phyloP scores from a whole-genome alignment of 2,888 invertebrate species.

The Melieria omissa region DNA sequence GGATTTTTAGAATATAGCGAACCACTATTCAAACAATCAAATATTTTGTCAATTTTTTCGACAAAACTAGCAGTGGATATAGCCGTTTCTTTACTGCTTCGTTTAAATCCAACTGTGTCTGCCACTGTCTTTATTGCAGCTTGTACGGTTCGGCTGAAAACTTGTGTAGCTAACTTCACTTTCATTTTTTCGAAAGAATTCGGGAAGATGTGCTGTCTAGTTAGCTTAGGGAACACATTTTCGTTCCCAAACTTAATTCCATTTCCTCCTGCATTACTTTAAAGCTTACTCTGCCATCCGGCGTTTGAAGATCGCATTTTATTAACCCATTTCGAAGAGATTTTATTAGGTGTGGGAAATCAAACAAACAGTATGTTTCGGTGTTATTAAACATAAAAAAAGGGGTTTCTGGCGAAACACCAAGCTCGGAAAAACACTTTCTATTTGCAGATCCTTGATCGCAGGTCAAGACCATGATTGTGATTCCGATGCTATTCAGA shows the following conservation, averaged over 20 bases:
- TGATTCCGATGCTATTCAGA: conserved; percentile 20
- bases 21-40: conserved; percentile 29
- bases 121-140: conserved; percentile 33
- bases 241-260: conserved; percentile 15
- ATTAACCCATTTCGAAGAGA: conserved; percentile 31
- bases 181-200: conserved; percentile 36
- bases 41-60: conserved; percentile 18
- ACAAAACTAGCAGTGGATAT: conserved; percentile 23
- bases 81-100: conserved; percentile 6
- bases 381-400: conserved; percentile 11
- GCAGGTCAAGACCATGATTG: conserved; percentile 25
- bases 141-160: conserved; percentile 31
- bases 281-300: conserved; percentile 25
- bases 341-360: conserved; percentile 35
- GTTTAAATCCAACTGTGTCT: conserved; percentile 13
- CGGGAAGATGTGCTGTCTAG: conserved; percentile 29
- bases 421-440: conserved; percentile 23
- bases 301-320: conserved; percentile 24
- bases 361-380: no score
- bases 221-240: conserved; percentile 32
- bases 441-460: conserved; percentile 7
- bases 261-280: no score
- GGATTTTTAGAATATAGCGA: conserved; percentile 11
- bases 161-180: conserved; percentile 24
- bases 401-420: not conserved